Conservation (phyloP, 2,113 vertebrate species). For the Panthera uncia region DNA sequence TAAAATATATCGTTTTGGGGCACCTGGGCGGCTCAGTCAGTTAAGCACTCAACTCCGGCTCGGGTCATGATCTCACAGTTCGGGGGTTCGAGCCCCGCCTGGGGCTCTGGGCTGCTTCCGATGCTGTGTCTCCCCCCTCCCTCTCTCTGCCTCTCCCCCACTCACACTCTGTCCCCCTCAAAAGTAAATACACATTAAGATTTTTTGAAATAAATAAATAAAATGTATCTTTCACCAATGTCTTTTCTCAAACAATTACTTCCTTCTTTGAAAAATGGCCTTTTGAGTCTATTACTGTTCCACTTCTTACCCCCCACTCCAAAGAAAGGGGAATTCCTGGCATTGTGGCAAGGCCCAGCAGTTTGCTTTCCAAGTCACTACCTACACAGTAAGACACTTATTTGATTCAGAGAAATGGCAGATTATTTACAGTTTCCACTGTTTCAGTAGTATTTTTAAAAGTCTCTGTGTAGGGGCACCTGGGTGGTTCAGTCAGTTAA, state of each 20-base stretch:
- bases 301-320: neutral
- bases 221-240: neutral
- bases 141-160: no score
- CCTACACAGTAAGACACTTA: neutral
- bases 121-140: no score
- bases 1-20: neutral
- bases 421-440: slow-evolving; percentile 29
- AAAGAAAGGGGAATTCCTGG: neutral
- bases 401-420: slow-evolving; percentile 36
- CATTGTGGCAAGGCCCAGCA: neutral
- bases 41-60: no score
- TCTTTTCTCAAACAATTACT: neutral
- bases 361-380: neutral
- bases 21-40: no score
- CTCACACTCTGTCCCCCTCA: no score
- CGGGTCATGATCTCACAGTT: no score
- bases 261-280: neutral
- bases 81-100: no score
- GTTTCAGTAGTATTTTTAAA: slow-evolving; percentile 4
- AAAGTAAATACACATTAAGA: no score
- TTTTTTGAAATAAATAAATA: no score
- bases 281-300: neutral
- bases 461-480: neutral
- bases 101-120: no score
- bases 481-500: no score